These are phyloP conservation scores for Notarius lentiginosus DNA, from an alignment of 2,113 vertebrate species.

Conservation along the genomic window DNA sequence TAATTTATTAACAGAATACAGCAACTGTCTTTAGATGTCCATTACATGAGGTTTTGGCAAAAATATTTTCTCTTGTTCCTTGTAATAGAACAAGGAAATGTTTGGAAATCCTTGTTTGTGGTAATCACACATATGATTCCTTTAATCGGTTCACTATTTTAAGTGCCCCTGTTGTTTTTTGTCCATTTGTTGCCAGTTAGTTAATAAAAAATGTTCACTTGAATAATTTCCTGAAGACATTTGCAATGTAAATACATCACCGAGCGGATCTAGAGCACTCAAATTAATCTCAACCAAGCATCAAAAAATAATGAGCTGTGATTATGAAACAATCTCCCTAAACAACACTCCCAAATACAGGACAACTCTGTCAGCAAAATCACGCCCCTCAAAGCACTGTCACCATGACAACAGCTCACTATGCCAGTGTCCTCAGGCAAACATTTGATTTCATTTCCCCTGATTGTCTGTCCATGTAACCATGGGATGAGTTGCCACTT, in stretches of 20 bases:
- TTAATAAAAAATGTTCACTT: not conserved
- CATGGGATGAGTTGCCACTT: constrained; percentile 42
- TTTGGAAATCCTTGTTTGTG: not conserved
- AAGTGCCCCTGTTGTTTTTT: not conserved
- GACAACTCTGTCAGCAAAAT: constrained; percentile 41
- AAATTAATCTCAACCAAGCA: constrained; percentile 21
- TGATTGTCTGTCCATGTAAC: constrained; percentile 43
- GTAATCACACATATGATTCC: too few species aligned
- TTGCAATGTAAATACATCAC: constrained; percentile 23
- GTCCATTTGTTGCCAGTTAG: not conserved
- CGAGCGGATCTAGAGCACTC: constrained; percentile 16
- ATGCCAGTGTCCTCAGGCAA: constrained; percentile 42
- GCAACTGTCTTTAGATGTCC: not conserved
- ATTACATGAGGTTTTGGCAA: not conserved
- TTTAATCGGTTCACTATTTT: not conserved
- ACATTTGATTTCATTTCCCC: constrained; percentile 48
- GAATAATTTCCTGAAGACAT: not conserved
- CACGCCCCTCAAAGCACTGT: constrained; percentile 38
- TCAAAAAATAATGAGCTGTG: constrained; percentile 37
- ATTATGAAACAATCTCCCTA: constrained; percentile 47
- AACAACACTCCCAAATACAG: constrained; percentile 40
- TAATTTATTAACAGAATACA: not conserved
- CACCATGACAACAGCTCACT: constrained; percentile 42
- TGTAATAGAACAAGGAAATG: not conserved
- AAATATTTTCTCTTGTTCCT: not conserved